phyloP scores from a whole-genome alignment of 1,140 invertebrate species.

The Leptinotarsa undecemlineata region DNA sequence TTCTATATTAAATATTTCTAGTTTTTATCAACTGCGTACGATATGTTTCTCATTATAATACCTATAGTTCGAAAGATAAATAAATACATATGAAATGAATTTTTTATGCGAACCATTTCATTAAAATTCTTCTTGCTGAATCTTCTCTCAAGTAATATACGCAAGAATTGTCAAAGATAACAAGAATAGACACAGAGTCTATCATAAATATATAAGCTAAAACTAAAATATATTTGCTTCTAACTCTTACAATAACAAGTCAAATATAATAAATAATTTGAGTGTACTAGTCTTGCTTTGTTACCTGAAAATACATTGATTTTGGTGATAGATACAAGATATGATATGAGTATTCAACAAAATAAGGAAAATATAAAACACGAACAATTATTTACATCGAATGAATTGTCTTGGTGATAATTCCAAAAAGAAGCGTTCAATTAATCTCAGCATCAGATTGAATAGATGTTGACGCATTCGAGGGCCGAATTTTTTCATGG shows the following conservation, averaged over 20 bases:
- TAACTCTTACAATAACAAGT: conserved; percentile 38
- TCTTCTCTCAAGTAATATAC: neutral
- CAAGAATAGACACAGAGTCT: conserved; percentile 23
- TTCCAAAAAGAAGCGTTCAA: no score
- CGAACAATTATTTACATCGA: conserved; percentile 7
- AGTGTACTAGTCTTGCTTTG: conserved; percentile 28
- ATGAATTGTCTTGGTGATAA: neutral
- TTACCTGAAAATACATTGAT: conserved; percentile 16
- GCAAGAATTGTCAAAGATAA: conserved; percentile 25
- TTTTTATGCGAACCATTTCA: conserved; percentile 12
- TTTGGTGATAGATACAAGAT: conserved; percentile 6
- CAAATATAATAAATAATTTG: conserved; percentile 37
- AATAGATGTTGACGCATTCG: no score
- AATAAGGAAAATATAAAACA: conserved; percentile 9
- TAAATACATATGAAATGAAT: neutral
- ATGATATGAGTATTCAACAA: conserved; percentile 14
- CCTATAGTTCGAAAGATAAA: neutral
- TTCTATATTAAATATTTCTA: neutral
- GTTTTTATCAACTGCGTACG: neutral
- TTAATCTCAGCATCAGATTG: no score
- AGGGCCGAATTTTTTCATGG: no score
- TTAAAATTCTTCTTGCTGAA: conserved; percentile 18
- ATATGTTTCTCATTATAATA: neutral
- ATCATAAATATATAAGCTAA: conserved; percentile 34
- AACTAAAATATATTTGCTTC: conserved; percentile 36